Base-by-base conservation (phyloP, 2,888 invertebrate genomes). In the Pyralis farinalis region DNA sequence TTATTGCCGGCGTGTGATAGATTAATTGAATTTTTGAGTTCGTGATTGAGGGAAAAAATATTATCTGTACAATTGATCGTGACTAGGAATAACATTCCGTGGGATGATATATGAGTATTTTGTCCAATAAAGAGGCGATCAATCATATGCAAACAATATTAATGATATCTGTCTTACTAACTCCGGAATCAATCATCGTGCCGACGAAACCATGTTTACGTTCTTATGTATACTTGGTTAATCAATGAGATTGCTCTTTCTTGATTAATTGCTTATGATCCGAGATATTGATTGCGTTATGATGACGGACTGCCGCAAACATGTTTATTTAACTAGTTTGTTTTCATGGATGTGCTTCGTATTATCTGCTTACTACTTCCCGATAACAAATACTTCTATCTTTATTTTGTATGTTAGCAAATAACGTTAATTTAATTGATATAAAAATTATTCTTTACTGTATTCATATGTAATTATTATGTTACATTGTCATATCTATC, bases 91-190 rank as follows among this genome's bases (percentile, higher is more conserved):
- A 47, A 50, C 54, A 61, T 62, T 58, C 53, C 48, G 42, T 49
- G 47, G 52, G 57, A 58, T 64, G 72, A 72, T 71, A 54, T 62
- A 69, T 59, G 61, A 62, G 51, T 63, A 55, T 51, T 56, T 65
- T 63, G 57, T 59, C 54, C 56, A 55, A 64, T 59, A 57, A 62
- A 62, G 55, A 53, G 55, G 49, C 59, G 50, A 86, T 86, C 73
- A 69, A 84, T 86, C 84, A 84, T 58, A 53, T 51, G 54, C 65
- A 67, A 73, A 75, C 58, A 70, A 67, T 77, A 84, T 83, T 82
- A 82, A 84, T 83, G 74, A 68, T 78, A 56, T 68, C 63, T 74
- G 75, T 69, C 71, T 56, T 53, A 54, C 65, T 71, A 67, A 65
- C 67, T 55, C 66, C 57, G 53, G 62, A 71, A 80, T 82, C 75